These are phyloP conservation scores for Brachypodius melanocephalos DNA, from an alignment of 2,113 vertebrate genomes.

Conservation along the genomic window DNA sequence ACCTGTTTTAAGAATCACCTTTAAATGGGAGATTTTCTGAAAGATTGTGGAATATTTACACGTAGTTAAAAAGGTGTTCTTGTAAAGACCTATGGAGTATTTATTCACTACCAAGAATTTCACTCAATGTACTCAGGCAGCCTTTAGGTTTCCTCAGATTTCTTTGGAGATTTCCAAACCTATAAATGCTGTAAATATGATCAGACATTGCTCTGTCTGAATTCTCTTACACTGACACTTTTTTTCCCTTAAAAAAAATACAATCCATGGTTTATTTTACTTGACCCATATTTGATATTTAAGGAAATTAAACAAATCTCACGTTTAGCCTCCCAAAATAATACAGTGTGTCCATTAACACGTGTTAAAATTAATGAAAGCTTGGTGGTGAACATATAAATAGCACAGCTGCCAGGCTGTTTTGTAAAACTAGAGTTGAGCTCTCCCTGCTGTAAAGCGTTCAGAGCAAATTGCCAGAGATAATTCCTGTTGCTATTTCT, in stretches of 20 bases:
- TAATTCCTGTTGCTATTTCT: not conserved
- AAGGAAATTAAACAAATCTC: conserved; percentile 62
- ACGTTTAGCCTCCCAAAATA: conserved; percentile 5
- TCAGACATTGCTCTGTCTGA: conserved; percentile 57
- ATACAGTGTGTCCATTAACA: conserved; percentile 2
- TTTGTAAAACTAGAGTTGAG: not conserved
- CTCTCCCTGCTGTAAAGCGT: not conserved
- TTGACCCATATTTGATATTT: conserved; percentile 40
- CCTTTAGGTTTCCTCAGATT: conserved; percentile 58
- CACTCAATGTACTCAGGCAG: conserved; percentile 26
- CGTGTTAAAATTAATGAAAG: conserved; percentile 17
- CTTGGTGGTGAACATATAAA: conserved; percentile 13
- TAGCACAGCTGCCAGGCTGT: not conserved
- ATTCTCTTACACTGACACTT: not conserved
- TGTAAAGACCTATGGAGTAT: conserved; percentile 60
- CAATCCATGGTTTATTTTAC: conserved; percentile 12
- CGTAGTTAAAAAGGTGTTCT: conserved; percentile 33
- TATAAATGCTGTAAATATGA: conserved; percentile 59
- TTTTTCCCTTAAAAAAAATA: not conserved
- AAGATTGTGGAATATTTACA: conserved; percentile 63
- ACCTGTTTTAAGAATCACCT: conserved; percentile 67
- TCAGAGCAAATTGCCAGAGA: not conserved
- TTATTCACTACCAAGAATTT: conserved; percentile 69
- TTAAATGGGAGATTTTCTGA: conserved; percentile 64
- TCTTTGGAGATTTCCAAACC: conserved; percentile 69